phyloP scores from a whole-genome alignment of 35 echinoderm and acorn worm genomes.

The Amphiura filiformis region DNA sequence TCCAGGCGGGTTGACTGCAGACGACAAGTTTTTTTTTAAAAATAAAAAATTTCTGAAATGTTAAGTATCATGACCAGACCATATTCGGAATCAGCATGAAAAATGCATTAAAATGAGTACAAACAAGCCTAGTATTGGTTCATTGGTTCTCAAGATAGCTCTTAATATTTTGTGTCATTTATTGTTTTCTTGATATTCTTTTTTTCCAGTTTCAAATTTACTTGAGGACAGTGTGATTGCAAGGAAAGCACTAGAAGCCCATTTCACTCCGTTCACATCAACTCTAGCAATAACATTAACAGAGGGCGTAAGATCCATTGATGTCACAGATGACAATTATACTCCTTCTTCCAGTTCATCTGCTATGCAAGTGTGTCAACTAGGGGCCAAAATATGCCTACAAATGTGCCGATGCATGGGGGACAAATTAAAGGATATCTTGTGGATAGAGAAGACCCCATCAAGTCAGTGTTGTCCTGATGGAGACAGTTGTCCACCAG shows the following conservation, averaged over 20 bases:
- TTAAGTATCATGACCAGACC: too few species aligned
- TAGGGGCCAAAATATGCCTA: conserved; percentile 31
- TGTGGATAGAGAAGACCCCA: not conserved
- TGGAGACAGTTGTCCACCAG: not conserved
- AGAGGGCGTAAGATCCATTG: not conserved
- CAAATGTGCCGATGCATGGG: conserved; percentile 24
- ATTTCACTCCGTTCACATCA: conserved; percentile 22
- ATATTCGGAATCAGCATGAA: too few species aligned
- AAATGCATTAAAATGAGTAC: too few species aligned
- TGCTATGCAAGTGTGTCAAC: not conserved
- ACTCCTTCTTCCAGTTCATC: not conserved
- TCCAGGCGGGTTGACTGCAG: too few species aligned
- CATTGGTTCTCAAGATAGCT: too few species aligned
- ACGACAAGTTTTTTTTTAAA: too few species aligned
- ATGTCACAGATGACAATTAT: not conserved
- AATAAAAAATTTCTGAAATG: too few species aligned
- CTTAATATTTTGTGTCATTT: too few species aligned
- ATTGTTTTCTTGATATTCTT: too few species aligned
- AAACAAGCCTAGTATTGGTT: too few species aligned
- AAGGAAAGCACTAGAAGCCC: not conserved
- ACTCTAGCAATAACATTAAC: conserved; percentile 3
- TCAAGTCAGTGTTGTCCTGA: too few species aligned
- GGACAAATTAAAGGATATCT: not conserved
- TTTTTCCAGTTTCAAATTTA: conserved; percentile 51
- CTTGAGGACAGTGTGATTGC: conserved; percentile 26